These are phyloP conservation scores for Hyppa rectilinea DNA, from an alignment of 2,888 invertebrate species.

Conservation along the genomic window DNA sequence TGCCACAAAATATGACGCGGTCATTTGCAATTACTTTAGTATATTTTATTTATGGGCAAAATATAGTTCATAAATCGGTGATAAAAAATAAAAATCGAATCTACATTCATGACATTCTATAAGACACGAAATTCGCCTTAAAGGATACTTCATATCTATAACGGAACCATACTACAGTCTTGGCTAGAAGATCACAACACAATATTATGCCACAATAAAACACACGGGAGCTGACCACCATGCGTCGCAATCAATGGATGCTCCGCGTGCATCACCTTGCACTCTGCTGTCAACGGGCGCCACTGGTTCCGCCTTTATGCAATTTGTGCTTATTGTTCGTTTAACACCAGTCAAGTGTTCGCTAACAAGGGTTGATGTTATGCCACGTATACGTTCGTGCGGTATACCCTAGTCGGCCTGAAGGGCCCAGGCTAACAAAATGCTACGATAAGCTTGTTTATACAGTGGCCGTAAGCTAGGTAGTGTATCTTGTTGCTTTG, in stretches of 20 bases:
- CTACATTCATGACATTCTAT: too few species aligned
- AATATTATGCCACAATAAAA: not conserved
- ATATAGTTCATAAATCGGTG: not conserved
- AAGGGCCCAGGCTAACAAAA: not conserved
- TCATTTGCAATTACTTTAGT: constrained; percentile 2
- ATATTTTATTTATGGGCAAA: not conserved
- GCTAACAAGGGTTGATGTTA: constrained; percentile 9
- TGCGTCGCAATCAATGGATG: not conserved
- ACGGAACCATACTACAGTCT: not conserved
- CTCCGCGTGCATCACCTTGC: constrained; percentile 8
- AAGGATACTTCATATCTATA: not conserved
- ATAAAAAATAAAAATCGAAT: not conserved
- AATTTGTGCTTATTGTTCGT: constrained; percentile 43
- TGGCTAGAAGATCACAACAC: not conserved
- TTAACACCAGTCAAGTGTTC: constrained; percentile 22
- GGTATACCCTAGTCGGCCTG: not conserved
- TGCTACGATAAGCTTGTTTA: not conserved
- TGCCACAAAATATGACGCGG: not conserved
- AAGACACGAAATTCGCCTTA: not conserved
- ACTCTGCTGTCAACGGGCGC: constrained; percentile 4
- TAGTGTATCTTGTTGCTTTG: not conserved
- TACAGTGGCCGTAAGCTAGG: too few species aligned
- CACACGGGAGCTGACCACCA: not conserved
- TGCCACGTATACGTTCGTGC: not conserved
- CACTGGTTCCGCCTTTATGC: constrained; percentile 43